These are phyloP conservation scores for Acanthoscelides obtectus DNA, from an alignment of 2,888 invertebrate species.

Conservation along the genomic window DNA sequence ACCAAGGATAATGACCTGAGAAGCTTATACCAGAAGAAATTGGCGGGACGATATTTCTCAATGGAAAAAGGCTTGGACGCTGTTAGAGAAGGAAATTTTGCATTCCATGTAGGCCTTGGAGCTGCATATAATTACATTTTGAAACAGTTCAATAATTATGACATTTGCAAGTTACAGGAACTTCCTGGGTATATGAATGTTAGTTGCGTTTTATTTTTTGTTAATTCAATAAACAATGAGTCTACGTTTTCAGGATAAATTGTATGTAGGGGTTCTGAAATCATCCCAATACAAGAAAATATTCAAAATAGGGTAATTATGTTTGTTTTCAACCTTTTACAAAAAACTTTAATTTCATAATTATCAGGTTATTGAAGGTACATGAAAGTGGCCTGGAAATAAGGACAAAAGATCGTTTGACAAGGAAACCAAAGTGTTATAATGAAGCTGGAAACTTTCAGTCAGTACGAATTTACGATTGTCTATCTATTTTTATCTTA, in stretches of 20 bases:
- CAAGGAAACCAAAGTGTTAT: slow-evolving; percentile 32
- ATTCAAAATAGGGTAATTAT: slow-evolving; percentile 32
- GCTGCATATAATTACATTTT: slow-evolving; percentile 45
- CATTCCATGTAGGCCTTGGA: slow-evolving; percentile 44
- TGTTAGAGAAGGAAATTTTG: slow-evolving; percentile 43
- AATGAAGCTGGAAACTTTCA: slow-evolving; percentile 33
- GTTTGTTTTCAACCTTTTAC: slow-evolving; percentile 2
- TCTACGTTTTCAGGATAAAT: slow-evolving; percentile 20
- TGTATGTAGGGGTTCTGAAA: slow-evolving; percentile 29
- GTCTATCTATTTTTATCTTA: slow-evolving; percentile 30
- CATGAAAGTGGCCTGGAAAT: slow-evolving; percentile 30
- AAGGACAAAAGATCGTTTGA: slow-evolving; percentile 25
- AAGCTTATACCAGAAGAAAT: slow-evolving; percentile 41
- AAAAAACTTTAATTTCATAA: background rate
- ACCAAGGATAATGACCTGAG: slow-evolving; percentile 40
- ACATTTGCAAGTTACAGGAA: slow-evolving; percentile 50
- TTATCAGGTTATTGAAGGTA: slow-evolving; percentile 30
- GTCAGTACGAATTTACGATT: slow-evolving; percentile 34
- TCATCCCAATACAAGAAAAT: slow-evolving; percentile 33
- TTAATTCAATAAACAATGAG: background rate
- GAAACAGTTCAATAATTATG: slow-evolving; percentile 47
- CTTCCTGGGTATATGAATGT: slow-evolving; percentile 36
- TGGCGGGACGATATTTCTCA: slow-evolving; percentile 41
- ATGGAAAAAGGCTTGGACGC: slow-evolving; percentile 41
- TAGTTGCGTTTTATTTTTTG: slow-evolving; percentile 4